Evolutionary conservation across 2,888 invertebrate genomes (phyloP).

Genomic region (Bedellia somnulentella): DNA sequence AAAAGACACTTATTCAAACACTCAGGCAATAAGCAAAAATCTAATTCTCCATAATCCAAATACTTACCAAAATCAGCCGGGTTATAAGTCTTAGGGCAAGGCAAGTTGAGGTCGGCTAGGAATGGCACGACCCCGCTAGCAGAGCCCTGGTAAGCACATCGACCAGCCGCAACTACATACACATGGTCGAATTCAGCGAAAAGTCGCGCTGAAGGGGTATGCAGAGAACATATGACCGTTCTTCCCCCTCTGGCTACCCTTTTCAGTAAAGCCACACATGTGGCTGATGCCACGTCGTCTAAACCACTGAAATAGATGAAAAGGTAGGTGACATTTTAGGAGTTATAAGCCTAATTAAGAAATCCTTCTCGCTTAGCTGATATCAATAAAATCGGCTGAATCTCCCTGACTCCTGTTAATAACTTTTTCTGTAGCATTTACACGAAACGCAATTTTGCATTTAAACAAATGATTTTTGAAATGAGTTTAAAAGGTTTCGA

Average conservation of each 20-base stretch:
- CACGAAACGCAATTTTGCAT: no score
- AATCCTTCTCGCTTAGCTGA: neutral
- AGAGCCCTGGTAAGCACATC: slow-evolving; percentile 87
- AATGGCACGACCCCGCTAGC: slow-evolving; percentile 80
- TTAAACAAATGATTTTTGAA: no score
- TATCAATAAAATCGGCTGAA: neutral
- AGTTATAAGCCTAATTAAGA: slow-evolving; percentile 1
- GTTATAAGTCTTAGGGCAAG: slow-evolving; percentile 91
- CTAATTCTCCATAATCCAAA: no score
- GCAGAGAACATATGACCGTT: slow-evolving; percentile 91
- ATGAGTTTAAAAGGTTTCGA: no score
- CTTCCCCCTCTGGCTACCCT: slow-evolving; percentile 82
- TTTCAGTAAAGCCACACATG: slow-evolving; percentile 84
- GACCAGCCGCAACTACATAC: slow-evolving; percentile 85
- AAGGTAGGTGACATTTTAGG: neutral
- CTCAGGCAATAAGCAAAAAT: no score
- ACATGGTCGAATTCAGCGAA: slow-evolving; percentile 92
- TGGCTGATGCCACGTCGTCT: slow-evolving; percentile 87
- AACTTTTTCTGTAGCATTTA: no score
- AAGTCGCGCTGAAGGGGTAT: slow-evolving; percentile 92
- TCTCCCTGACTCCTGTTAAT: no score
- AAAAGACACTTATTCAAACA: no score
- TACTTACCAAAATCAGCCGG: slow-evolving; percentile 93
- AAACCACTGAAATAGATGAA: slow-evolving; percentile 72
- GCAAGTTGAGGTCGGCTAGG: slow-evolving; percentile 71